Conservation (phyloP, 2,888 invertebrate genomes). For the Horisme vitalbata region DNA sequence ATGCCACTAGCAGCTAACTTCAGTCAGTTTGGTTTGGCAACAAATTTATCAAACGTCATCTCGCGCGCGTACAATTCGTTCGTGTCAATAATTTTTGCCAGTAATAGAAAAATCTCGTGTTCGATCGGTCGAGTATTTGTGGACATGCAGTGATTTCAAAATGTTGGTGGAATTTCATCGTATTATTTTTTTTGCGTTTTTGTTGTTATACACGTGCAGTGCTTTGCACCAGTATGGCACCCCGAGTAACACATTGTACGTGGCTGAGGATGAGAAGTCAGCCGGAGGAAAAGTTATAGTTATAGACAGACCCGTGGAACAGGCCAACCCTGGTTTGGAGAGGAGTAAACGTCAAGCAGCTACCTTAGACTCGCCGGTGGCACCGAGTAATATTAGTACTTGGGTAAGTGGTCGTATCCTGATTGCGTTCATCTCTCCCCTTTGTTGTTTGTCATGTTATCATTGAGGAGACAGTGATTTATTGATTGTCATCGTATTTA, state of each 20-base stretch:
- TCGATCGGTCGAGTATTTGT: slow-evolving; percentile 52
- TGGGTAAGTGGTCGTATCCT: slow-evolving; percentile 62
- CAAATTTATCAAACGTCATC: too few species aligned
- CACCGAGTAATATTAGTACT: slow-evolving; percentile 72
- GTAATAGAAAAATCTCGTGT: slow-evolving; percentile 44
- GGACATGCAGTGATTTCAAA: slow-evolving; percentile 74
- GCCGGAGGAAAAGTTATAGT: slow-evolving; percentile 52
- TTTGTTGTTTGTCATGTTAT: slow-evolving; percentile 50
- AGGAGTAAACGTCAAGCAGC: slow-evolving; percentile 70
- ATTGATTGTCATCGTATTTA: slow-evolving; percentile 40
- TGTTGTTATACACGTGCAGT: slow-evolving; percentile 58
- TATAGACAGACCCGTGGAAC: slow-evolving; percentile 55
- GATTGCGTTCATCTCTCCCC: slow-evolving; percentile 35
- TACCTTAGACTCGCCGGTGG: slow-evolving; percentile 51
- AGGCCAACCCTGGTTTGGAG: slow-evolving; percentile 44
- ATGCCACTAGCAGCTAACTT: too few species aligned
- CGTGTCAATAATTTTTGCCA: slow-evolving; percentile 2
- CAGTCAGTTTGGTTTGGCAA: too few species aligned
- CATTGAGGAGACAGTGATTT: slow-evolving; percentile 33
- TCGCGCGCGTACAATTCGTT: too few species aligned
- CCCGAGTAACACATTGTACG: slow-evolving; percentile 60
- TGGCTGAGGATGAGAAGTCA: slow-evolving; percentile 51
- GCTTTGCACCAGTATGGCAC: slow-evolving; percentile 57
- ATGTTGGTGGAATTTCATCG: slow-evolving; percentile 67
- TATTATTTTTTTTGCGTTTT: slow-evolving; percentile 54